Conservation (phyloP, 2,888 invertebrate species). For the Ferdinandea cuprea region DNA sequence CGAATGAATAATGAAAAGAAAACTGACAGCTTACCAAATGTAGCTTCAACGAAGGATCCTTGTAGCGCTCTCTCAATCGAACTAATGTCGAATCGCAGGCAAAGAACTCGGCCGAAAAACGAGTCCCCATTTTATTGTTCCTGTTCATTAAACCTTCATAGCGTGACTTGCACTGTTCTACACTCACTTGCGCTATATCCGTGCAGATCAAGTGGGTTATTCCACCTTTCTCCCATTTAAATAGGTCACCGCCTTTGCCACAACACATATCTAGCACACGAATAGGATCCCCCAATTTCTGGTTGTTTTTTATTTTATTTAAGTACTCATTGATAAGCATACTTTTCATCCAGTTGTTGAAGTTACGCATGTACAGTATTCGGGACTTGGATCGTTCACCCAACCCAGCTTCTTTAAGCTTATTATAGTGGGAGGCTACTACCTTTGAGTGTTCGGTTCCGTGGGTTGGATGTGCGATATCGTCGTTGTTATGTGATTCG, state of each 20-base stretch:
- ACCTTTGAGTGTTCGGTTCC: constrained; percentile 79
- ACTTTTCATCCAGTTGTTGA: constrained; percentile 99
- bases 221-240: constrained; percentile 95
- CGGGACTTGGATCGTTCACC: constrained; percentile 92
- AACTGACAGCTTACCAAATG: constrained; percentile 98
- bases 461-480: neutral
- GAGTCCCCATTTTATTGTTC: constrained; percentile 80
- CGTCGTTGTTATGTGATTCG: constrained; percentile 7
- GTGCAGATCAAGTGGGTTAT: constrained; percentile 94
- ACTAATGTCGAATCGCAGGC: constrained; percentile 95
- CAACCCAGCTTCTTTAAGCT: constrained; percentile 91
- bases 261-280: constrained; percentile 96
- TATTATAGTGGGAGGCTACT: constrained; percentile 97
- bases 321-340: constrained; percentile 94
- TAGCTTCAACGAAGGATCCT: constrained; percentile 90
- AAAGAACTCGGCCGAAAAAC: constrained; percentile 95
- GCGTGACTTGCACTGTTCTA: constrained; percentile 94
- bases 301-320: constrained; percentile 86
- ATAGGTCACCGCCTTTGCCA: constrained; percentile 98
- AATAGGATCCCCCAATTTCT: constrained; percentile 87
- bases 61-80: constrained; percentile 89
- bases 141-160: constrained; percentile 88
- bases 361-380: constrained; percentile 96
- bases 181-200: constrained; percentile 96
- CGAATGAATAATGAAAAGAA: constrained; percentile 98